Base-by-base conservation (phyloP, 2,797 vertebrate genomes). In the Tokudaia tokunoshimensis region DNA sequence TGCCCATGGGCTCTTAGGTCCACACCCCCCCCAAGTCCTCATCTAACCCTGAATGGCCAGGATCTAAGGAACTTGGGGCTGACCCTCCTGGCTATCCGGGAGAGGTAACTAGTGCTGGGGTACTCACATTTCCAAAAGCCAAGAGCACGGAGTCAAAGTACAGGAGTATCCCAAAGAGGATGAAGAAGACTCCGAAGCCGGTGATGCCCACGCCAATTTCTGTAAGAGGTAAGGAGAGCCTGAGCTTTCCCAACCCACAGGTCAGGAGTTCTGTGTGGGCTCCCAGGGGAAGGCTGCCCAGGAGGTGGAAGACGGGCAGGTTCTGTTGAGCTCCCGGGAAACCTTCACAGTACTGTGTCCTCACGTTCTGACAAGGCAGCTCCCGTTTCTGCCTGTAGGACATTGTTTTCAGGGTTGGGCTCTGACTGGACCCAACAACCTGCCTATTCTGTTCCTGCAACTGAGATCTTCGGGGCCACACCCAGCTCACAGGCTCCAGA, bases 51-150 rank as follows among this genome's bases (percentile, higher is more conserved):
- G 17, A 37, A 15, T 81, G 19, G 20, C 7, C 14, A 14, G 13
- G 0, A 74, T n/a, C 24, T 89, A 50, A 78, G 24, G 61, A 74
- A 89, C 78, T 52, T 44, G 19, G 95, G 37, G 74, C 37, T 29
- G n/a, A 20, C 37, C 52, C 3, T 26, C 63, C 78, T 20, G 29
- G 55, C 37, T 75, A 29, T 0, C 31, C 29, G 3, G 65, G 52
- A 3, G 11, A 22, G 31, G 41, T 5, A 10, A 13, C 0, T 0
- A 2, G 41, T 26, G 41, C 20, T 0, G 0, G 80, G 0, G 9
- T 79, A 99, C 99, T 99, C 98, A 99, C 99, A 0, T 99, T 99
- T 97, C 99, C 99, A 20, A 99, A 99, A 50, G 99, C 99, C 98
- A 99, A 92, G 95, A 99, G 98, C 94, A 99, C 99, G 0, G 99